Evolutionary conservation across 2,113 vertebrate species (phyloP).

Genomic region (Stictonetta naevosa): DNA sequence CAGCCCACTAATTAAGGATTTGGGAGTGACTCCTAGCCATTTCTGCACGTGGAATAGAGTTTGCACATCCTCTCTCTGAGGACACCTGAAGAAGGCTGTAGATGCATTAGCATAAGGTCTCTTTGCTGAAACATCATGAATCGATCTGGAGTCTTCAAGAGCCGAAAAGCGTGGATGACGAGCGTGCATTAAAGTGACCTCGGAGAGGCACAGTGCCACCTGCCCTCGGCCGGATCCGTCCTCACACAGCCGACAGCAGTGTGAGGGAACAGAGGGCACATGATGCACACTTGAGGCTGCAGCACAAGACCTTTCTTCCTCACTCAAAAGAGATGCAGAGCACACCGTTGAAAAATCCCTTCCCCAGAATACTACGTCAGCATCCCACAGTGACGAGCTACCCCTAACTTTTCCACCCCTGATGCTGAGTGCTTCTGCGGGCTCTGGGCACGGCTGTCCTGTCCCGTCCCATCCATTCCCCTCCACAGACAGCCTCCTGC

Average conservation of each 20-base stretch:
- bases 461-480: too few species aligned
- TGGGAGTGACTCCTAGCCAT: not conserved
- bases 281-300: accelerated
- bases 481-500: too few species aligned
- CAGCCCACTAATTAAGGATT: not conserved
- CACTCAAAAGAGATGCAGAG: accelerated
- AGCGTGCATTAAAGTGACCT: not conserved
- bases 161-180: not conserved
- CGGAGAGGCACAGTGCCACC: too few species aligned
- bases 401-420: not conserved
- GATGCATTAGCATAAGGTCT: not conserved
- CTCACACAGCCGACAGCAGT: not conserved
- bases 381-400: not conserved
- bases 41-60: not conserved
- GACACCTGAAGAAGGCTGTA: not conserved
- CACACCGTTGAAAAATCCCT: accelerated
- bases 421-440: too few species aligned
- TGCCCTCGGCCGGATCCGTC: not conserved
- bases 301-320: not conserved
- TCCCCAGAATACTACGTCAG: too few species aligned
- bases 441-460: too few species aligned
- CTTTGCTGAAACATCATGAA: not conserved
- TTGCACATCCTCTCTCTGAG: not conserved
- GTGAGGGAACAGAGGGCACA: not conserved
- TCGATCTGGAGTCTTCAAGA: not conserved